Evolutionary conservation across 2,888 invertebrate genomes (phyloP).

Genomic region (Amiota communis): DNA sequence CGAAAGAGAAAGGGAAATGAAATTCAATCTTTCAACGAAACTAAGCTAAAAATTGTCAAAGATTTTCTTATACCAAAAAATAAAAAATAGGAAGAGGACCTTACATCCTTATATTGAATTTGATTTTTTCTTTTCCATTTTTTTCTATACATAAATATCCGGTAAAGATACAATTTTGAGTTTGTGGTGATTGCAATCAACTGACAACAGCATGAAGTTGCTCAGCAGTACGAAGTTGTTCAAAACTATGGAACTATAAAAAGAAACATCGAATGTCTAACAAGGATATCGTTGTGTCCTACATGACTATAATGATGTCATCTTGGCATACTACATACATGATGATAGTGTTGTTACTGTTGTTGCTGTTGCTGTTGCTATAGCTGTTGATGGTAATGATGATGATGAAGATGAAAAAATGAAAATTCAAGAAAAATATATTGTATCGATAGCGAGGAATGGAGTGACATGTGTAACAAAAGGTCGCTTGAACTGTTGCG

Average conservation of each 20-base stretch:
- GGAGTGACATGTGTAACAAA: not conserved
- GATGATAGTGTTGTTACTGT: too few species aligned
- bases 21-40: constrained; percentile 25
- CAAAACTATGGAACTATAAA: not conserved
- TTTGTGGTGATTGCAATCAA: too few species aligned
- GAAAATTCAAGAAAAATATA: not conserved
- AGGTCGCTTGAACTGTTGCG: too few species aligned
- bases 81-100: not conserved
- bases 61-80: not conserved
- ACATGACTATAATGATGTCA: not conserved
- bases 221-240: not conserved
- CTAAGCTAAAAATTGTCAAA: constrained; percentile 16
- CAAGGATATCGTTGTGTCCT: not conserved
- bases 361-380: too few species aligned
- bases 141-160: too few species aligned
- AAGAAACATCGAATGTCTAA: constrained; percentile 4
- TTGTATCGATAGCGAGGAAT: not conserved
- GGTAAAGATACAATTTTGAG: too few species aligned
- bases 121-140: not conserved
- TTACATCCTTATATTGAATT: not conserved
- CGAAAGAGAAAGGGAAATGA: not conserved
- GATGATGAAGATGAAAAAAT: not conserved
- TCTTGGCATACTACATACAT: not conserved
- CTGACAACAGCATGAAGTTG: not conserved
- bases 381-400: not conserved